These are phyloP conservation scores for Napeogenes sylphis DNA, from an alignment of 2,888 invertebrate genomes.

Conservation along the genomic window DNA sequence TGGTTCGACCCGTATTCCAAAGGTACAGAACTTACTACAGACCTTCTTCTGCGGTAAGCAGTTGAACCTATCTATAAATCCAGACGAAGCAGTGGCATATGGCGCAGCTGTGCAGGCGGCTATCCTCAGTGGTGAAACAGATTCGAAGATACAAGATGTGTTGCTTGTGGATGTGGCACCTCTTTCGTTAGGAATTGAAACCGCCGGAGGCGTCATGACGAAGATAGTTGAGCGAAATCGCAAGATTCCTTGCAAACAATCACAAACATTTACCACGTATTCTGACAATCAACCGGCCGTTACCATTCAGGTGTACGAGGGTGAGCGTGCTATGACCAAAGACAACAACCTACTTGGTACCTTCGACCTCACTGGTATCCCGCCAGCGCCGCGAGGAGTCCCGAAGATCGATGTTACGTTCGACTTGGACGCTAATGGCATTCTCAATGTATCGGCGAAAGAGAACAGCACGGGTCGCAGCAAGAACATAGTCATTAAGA, in stretches of 20 bases:
- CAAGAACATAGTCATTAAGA: no score
- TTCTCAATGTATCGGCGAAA: no score
- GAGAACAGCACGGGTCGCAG: no score
- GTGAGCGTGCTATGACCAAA: slow-evolving; percentile 79
- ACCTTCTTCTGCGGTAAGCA: slow-evolving; percentile 83
- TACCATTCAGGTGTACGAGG: slow-evolving; percentile 81
- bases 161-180: slow-evolving; percentile 72
- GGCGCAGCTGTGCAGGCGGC: slow-evolving; percentile 84
- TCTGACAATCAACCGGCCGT: slow-evolving; percentile 85
- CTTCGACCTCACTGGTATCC: no score
- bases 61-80: slow-evolving; percentile 82
- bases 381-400: no score
- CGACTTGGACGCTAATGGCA: no score
- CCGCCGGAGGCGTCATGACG: slow-evolving; percentile 84
- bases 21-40: slow-evolving; percentile 82
- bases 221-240: slow-evolving; percentile 82
- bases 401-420: no score
- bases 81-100: slow-evolving; percentile 86
- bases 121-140: slow-evolving; percentile 81
- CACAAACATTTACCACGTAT: slow-evolving; percentile 83
- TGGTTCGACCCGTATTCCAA: slow-evolving; percentile 85
- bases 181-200: slow-evolving; percentile 82
- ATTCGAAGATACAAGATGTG: slow-evolving; percentile 81
- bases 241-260: slow-evolving; percentile 80
- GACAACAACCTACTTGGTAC: no score